phyloP scores from a whole-genome alignment of 2,888 invertebrate species.

The Philopedon plagiatum region DNA sequence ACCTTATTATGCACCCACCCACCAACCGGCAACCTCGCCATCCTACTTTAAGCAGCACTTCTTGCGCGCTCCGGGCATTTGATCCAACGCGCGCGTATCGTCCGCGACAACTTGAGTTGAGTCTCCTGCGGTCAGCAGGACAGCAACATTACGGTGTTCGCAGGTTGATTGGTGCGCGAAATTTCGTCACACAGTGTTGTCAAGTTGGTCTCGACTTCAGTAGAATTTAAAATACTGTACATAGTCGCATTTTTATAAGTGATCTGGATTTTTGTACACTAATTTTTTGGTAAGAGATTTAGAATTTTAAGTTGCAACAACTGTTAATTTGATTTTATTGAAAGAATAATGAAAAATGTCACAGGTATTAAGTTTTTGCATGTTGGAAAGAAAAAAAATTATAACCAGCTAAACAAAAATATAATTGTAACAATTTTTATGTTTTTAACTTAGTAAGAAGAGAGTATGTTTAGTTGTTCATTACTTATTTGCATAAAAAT shows the following conservation, averaged over 20 bases:
- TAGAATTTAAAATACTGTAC: slow-evolving; percentile 34
- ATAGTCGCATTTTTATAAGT: neutral
- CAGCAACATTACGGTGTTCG: slow-evolving; percentile 43
- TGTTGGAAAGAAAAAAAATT: too few relatives aligned
- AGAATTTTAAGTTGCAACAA: too few relatives aligned
- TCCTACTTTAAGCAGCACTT: slow-evolving; percentile 54
- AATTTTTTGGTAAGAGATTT: slow-evolving; percentile 29
- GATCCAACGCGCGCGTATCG: slow-evolving; percentile 59
- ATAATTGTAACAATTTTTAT: too few relatives aligned
- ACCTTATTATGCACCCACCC: slow-evolving; percentile 47
- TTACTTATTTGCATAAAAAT: too few relatives aligned
- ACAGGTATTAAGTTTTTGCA: too few relatives aligned
- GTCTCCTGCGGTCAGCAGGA: slow-evolving; percentile 49
- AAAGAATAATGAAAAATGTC: too few relatives aligned
- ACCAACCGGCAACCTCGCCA: slow-evolving; percentile 51
- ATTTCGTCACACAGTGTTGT: slow-evolving; percentile 34
- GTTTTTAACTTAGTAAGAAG: too few relatives aligned
- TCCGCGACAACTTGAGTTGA: slow-evolving; percentile 48
- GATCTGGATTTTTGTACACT: neutral
- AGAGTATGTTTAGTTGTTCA: too few relatives aligned
- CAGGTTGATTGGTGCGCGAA: slow-evolving; percentile 39
- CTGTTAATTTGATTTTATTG: too few relatives aligned
- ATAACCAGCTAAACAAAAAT: too few relatives aligned
- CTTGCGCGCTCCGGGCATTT: slow-evolving; percentile 53
- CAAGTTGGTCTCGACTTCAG: slow-evolving; percentile 19